Evolutionary conservation across 1,140 invertebrate genomes (phyloP), one percentile per base, ranked within the genome.

Genomic region (Diuraphis noxia): DNA sequence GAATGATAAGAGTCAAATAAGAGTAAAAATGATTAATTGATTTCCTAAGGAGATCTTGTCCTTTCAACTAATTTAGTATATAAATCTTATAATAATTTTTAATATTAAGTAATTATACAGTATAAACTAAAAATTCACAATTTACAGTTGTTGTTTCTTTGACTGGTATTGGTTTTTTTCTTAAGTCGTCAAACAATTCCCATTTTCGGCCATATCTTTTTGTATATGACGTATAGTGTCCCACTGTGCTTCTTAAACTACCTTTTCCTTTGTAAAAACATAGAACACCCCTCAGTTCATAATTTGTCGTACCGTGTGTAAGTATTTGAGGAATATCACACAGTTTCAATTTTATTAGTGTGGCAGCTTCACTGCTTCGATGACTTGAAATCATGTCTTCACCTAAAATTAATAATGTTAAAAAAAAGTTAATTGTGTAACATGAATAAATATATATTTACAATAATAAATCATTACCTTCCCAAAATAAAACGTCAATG

Each of bases 121-220:
- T 85, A 10, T 85, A 85, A 9, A 85, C 23, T 85, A 85, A 85
- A 43, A 85, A 46, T 85, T 43, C 82, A 85, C 82, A 85, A 17
- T 25, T 4, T 30, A 85, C 10, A 43, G 13, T 43, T 1, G 41
- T 85, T 43, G 82, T 85, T n/a, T 43, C 41, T 30, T 85, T 43
- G 10, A 85, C 41, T 43, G 82, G 41, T 30, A 85, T 21, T 23
- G 40, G 40, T 85, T 30, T 85, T 85, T 85, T 85, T 43, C 46
- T 85, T 17, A 85, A 43, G 34, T 85, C 82, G n/a, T 85, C 82
- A 36, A 43, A 85, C 40, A 85, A 10, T 41, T 85, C 82, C 82
- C 82, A 85, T 30, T 43, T 85, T 19, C 41, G 23, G 34, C 30
- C 43, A n/a, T 85, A 30, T 85, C 82, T 46, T 85, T n/a, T 85